Conservation (phyloP, 2,888 invertebrate genomes). For the Hofmannophila pseudospretella region DNA sequence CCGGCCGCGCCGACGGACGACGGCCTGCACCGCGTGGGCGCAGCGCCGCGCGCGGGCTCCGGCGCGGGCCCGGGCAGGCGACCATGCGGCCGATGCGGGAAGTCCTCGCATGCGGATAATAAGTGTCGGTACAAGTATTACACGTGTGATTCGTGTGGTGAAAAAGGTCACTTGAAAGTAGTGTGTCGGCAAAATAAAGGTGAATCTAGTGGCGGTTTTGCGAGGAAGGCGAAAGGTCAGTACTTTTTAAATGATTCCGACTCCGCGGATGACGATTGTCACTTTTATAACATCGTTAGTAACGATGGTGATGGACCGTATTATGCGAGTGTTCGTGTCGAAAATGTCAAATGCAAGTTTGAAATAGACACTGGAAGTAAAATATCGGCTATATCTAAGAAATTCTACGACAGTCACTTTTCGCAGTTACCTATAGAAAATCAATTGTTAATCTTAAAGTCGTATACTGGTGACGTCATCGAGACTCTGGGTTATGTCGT, state of each 20-base stretch:
- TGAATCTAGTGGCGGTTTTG: not conserved
- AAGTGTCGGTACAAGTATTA: too few species aligned
- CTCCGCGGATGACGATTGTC: constrained; percentile 8
- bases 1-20: not conserved
- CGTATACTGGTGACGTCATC: too few species aligned
- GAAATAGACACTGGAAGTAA: too few species aligned
- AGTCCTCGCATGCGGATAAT: too few species aligned
- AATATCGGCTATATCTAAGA: too few species aligned
- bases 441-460: too few species aligned
- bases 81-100: constrained; percentile 4
- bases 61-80: constrained; percentile 5
- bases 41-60: constrained; percentile 6
- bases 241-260: constrained; percentile 10
- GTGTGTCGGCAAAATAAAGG: constrained; percentile 5
- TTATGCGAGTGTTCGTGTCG: too few species aligned
- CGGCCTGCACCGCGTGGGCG: not conserved
- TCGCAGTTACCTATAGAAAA: too few species aligned
- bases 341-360: too few species aligned
- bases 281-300: constrained; percentile 15
- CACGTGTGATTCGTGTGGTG: constrained; percentile 7
- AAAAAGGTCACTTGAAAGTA: constrained; percentile 9
- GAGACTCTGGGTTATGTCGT: constrained; percentile 13
- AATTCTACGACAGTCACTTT: too few species aligned
- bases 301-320: too few species aligned
- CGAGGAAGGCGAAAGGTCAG: constrained; percentile 2